These are phyloP conservation scores for Platyscapa corneri DNA, from an alignment of 1,140 invertebrate genomes.

Conservation along the genomic window DNA sequence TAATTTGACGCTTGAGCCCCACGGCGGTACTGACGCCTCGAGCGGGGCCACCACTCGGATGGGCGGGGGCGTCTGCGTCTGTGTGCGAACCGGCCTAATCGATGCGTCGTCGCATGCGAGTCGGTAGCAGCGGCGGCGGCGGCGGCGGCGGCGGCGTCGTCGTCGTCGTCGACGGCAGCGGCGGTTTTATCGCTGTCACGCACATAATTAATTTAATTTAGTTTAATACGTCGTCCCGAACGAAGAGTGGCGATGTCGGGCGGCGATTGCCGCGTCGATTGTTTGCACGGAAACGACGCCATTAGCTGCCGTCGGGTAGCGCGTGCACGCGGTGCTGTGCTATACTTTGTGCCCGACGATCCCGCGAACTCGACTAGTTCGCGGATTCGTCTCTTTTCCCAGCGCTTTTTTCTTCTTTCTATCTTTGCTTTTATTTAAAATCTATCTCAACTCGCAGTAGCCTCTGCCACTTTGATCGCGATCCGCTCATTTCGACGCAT, in stretches of 20 bases:
- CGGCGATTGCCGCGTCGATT: slow-evolving; percentile 65
- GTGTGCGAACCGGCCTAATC: slow-evolving; percentile 3
- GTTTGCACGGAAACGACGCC: slow-evolving; percentile 70
- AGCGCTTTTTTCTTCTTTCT: background rate
- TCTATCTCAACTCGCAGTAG: background rate
- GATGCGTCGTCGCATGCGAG: slow-evolving; percentile 70
- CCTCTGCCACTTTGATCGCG: too few species aligned
- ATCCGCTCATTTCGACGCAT: too few species aligned
- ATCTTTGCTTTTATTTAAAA: background rate
- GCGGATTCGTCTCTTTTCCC: background rate
- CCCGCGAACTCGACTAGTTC: background rate
- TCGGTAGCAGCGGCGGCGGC: slow-evolving; percentile 39
- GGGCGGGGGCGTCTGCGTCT: background rate
- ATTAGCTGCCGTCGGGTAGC: slow-evolving; percentile 52
- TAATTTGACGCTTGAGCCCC: slow-evolving; percentile 36
- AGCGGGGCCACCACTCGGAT: background rate
- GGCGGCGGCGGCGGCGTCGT: slow-evolving; percentile 63
- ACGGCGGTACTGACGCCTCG: background rate
- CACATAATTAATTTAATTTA: slow-evolving; percentile 76
- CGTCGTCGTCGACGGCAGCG: slow-evolving; percentile 58
- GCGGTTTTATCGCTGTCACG: slow-evolving; percentile 73
- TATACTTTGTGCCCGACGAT: background rate
- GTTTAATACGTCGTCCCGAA: slow-evolving; percentile 69
- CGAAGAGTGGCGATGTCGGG: slow-evolving; percentile 58
- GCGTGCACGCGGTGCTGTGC: too few species aligned